phyloP scores from a whole-genome alignment of 1,140 invertebrate species.

The Hirudo medicinalis region DNA sequence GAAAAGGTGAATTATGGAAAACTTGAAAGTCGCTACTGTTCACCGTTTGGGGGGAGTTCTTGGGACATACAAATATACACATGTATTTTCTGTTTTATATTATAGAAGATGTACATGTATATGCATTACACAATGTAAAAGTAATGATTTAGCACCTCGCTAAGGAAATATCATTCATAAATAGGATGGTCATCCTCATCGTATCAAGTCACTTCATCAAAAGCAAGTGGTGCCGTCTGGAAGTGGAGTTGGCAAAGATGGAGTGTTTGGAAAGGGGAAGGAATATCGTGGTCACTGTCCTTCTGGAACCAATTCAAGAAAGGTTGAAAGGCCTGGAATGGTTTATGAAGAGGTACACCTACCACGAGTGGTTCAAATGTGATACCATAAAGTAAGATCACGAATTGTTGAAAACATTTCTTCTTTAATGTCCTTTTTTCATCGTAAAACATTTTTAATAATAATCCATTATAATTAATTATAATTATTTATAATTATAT shows the following conservation, averaged over 20 bases:
- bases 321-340: background rate
- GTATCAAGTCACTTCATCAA: background rate
- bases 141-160: too few species aligned
- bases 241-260: background rate
- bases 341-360: background rate
- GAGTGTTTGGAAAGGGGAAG: background rate
- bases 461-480: background rate
- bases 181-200: background rate
- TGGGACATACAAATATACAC: too few species aligned
- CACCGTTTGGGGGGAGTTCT: too few species aligned
- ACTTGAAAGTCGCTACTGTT: too few species aligned
- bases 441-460: too few species aligned
- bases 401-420: background rate
- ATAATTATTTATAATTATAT: background rate
- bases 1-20: too few species aligned
- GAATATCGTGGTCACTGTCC: background rate
- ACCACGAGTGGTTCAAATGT: background rate
- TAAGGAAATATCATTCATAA: too few species aligned
- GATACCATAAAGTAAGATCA: background rate
- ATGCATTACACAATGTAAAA: too few species aligned
- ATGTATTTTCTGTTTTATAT: too few species aligned
- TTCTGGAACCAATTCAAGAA: background rate
- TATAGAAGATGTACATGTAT: too few species aligned
- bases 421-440: background rate
- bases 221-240: conserved; percentile 1